These are phyloP conservation scores for Peromyscus melanophrys DNA, from an alignment of 2,797 vertebrate species.

Conservation along the genomic window DNA sequence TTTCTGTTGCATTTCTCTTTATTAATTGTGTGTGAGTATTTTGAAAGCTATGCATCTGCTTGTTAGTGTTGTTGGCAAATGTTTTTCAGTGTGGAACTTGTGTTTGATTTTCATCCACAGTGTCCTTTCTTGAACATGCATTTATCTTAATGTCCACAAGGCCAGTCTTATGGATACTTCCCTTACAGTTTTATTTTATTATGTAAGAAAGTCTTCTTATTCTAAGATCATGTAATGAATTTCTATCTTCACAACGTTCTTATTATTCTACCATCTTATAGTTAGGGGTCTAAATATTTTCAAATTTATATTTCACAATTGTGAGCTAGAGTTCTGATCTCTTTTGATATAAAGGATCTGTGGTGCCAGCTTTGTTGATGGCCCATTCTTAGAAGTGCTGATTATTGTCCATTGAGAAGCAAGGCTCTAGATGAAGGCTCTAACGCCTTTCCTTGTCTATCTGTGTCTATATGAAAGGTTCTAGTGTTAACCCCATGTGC, in stretches of 20 bases:
- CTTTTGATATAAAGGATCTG: background rate
- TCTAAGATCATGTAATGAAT: conserved; percentile 17
- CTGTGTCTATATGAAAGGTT: background rate
- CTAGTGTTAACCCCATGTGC: background rate
- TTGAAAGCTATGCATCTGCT: background rate
- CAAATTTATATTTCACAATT: background rate
- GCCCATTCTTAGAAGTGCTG: background rate
- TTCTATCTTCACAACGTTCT: background rate
- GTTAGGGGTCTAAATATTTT: background rate
- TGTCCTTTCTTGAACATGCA: background rate
- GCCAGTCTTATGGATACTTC: background rate
- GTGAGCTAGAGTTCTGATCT: background rate
- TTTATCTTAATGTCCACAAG: background rate
- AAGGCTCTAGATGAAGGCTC: background rate
- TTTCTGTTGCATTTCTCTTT: background rate
- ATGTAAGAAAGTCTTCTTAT: conserved; percentile 30
- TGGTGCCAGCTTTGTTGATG: background rate
- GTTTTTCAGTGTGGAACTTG: background rate
- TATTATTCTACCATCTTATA: conserved; percentile 19
- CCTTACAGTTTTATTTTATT: background rate
- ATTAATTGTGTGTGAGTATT: background rate
- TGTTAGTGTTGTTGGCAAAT: background rate
- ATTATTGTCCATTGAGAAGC: background rate
- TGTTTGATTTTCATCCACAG: background rate
- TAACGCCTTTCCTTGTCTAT: background rate